These are phyloP conservation scores for Leucoma salicis DNA, from an alignment of 2,888 invertebrate genomes.

Conservation along the genomic window DNA sequence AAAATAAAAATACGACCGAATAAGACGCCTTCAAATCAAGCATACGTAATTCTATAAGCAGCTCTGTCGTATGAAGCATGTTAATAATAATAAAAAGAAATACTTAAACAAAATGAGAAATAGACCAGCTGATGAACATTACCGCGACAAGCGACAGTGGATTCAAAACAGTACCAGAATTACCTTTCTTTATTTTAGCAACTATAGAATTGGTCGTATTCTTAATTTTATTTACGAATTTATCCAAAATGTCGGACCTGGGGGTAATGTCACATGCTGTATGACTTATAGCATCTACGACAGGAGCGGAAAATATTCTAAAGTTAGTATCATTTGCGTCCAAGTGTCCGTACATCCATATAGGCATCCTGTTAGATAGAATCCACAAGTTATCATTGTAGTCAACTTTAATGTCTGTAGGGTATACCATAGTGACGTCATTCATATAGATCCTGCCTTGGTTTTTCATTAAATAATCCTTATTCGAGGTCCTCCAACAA, in stretches of 20 bases:
- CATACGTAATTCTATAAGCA: too few relatives aligned
- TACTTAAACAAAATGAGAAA: constrained; percentile 30
- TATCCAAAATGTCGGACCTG: constrained; percentile 79
- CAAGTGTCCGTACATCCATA: constrained; percentile 85
- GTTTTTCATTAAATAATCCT: constrained; percentile 85
- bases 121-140: constrained; percentile 42
- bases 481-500: constrained; percentile 88
- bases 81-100: constrained; percentile 9
- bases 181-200: constrained; percentile 47
- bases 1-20: too few relatives aligned
- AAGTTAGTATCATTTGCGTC: constrained; percentile 86
- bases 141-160: constrained; percentile 42
- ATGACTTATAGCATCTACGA: constrained; percentile 86
- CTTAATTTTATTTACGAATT: constrained; percentile 75
- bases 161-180: constrained; percentile 32
- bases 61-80: too few relatives aligned
- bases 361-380: constrained; percentile 86
- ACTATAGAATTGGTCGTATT: constrained; percentile 63
- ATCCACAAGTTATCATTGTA: constrained; percentile 87
- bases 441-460: constrained; percentile 88
- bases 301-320: constrained; percentile 86
- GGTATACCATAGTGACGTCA: constrained; percentile 87
- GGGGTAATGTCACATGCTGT: constrained; percentile 86
- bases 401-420: constrained; percentile 90
- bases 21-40: too few relatives aligned